A percentile compares a stretch with the other conserved stretches of the same genome.
These are phyloP conservation scores for Lichenostomus cassidix DNA, from an alignment of 2,113 vertebrate genomes.

Conservation along the genomic window DNA sequence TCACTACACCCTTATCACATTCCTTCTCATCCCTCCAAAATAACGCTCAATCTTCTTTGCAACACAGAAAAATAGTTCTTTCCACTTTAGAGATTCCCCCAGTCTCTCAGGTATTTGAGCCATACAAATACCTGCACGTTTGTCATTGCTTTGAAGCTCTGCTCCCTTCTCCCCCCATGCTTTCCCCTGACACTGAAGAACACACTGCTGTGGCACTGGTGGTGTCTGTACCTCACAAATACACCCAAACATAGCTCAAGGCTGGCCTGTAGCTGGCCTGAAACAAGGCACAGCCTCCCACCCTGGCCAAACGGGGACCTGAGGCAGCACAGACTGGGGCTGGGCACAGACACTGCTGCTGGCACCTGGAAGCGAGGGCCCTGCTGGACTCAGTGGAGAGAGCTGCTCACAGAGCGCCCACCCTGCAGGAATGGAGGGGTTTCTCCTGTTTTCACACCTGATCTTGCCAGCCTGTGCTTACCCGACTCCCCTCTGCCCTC, in stretches of 20 bases:
- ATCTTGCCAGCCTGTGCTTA: background rate
- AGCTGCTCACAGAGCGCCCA: background rate
- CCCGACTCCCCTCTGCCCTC: background rate
- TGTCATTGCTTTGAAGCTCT: background rate
- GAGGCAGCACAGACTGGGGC: background rate
- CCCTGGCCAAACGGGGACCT: rapidly evolving
- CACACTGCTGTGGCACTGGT: background rate
- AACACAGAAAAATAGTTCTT: background rate
- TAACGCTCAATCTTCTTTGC: background rate
- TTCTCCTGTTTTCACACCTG: background rate
- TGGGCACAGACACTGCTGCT: background rate
- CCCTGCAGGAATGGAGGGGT: background rate
- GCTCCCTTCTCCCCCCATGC: background rate
- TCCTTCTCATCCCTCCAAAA: conserved; percentile 16
- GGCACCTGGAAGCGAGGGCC: background rate
- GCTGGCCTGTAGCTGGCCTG: background rate
- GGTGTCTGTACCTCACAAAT: background rate
- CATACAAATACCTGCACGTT: background rate
- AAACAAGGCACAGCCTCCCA: background rate
- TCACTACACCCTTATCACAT: background rate
- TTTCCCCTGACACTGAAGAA: background rate
- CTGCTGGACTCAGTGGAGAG: background rate
- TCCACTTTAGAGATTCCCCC: background rate
- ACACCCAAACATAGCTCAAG: background rate
- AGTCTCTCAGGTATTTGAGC: background rate